Percentiles rank a stretch among this genome's conserved stretches.
Conservation (phyloP, 1,140 invertebrate genomes). For the Meloidogyne chitwoodi region DNA sequence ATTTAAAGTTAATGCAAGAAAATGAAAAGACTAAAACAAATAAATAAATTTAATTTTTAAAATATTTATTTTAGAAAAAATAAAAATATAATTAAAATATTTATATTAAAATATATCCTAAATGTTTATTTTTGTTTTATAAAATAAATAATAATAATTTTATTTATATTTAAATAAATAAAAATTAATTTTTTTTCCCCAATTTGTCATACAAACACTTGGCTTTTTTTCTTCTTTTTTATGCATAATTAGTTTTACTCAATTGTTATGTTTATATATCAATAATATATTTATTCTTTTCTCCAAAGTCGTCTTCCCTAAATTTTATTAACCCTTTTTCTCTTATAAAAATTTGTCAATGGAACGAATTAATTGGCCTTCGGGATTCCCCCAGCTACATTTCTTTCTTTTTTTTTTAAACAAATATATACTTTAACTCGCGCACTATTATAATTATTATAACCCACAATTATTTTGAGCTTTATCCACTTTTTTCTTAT, state of each 20-base stretch:
- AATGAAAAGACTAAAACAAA: too few relatives aligned
- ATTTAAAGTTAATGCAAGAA: too few relatives aligned
- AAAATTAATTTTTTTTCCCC: neutral
- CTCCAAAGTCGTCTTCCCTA: neutral
- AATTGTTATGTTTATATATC: neutral
- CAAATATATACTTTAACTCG: neutral
- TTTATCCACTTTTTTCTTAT: neutral
- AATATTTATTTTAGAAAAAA: too few relatives aligned
- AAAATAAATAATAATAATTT: too few relatives aligned
- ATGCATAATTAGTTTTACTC: slow-evolving; percentile 8
- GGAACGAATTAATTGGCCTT: slow-evolving; percentile 22
- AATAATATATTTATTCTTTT: neutral
- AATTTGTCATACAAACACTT: slow-evolving; percentile 7
- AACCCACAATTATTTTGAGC: neutral
- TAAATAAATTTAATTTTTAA: too few relatives aligned
- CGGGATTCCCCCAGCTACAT: slow-evolving; percentile 1
- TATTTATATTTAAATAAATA: too few relatives aligned
- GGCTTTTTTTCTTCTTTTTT: neutral
- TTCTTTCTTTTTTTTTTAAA: neutral
- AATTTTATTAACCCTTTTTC: slow-evolving; percentile 1
- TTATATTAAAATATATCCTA: too few relatives aligned
- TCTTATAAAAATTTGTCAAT: neutral
- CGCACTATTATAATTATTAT: neutral
- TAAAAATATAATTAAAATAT: too few relatives aligned
- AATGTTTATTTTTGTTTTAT: too few relatives aligned